Evolutionary conservation across 1,140 invertebrate species (phyloP).

Genomic region (Zaprionus davidi): DNA sequence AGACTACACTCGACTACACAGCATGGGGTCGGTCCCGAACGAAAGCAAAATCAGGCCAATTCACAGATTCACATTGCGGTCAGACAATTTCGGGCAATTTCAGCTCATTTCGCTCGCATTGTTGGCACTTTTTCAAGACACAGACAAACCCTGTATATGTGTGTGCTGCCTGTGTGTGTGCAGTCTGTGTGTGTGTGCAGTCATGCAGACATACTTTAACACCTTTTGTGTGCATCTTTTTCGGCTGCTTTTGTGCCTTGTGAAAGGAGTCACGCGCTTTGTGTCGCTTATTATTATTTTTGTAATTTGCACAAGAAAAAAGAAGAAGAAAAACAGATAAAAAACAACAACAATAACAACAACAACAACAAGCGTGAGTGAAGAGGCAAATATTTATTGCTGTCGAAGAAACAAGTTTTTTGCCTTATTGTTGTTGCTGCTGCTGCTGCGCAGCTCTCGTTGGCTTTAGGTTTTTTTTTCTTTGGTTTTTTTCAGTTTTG

Average conservation of each 20-base stretch:
- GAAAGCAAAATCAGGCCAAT: slow-evolving; percentile 63
- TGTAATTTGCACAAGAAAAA: slow-evolving; percentile 74
- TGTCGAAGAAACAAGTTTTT: slow-evolving; percentile 72
- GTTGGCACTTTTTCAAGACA: slow-evolving; percentile 33
- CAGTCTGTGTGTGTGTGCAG: neutral
- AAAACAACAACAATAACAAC: slow-evolving; percentile 20
- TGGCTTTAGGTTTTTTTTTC: neutral
- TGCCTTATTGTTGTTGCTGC: slow-evolving; percentile 6
- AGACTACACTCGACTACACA: slow-evolving; percentile 69
- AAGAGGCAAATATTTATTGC: slow-evolving; percentile 76
- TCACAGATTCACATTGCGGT: slow-evolving; percentile 58
- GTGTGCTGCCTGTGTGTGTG: neutral
- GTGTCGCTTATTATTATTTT: slow-evolving; percentile 77
- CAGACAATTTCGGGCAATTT: slow-evolving; percentile 67
- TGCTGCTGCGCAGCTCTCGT: slow-evolving; percentile 17
- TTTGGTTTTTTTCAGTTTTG: neutral
- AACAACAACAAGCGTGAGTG: slow-evolving; percentile 50
- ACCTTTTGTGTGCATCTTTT: slow-evolving; percentile 78
- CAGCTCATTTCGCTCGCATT: slow-evolving; percentile 35
- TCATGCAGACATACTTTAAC: slow-evolving; percentile 54
- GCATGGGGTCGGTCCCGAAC: slow-evolving; percentile 51
- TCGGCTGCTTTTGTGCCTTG: slow-evolving; percentile 61
- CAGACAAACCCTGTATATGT: neutral
- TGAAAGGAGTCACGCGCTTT: slow-evolving; percentile 82
- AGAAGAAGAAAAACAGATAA: slow-evolving; percentile 31